phyloP scores from a whole-genome alignment of 2,797 vertebrate genomes.

The Gouania willdenowi region DNA sequence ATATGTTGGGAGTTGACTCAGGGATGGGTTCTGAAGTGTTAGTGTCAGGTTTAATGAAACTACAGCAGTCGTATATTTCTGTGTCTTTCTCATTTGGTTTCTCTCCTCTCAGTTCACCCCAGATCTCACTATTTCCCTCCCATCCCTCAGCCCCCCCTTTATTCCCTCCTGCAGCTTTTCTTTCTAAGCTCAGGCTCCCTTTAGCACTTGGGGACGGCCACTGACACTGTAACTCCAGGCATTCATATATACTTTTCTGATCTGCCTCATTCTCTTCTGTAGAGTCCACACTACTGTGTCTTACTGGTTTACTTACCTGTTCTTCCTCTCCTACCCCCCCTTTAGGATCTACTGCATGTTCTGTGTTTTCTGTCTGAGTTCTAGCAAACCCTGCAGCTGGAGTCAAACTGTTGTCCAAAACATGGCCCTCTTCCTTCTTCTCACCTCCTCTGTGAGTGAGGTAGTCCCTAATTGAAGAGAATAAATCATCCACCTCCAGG shows the following conservation, averaged over 20 bases:
- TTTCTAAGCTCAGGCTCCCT: constrained; percentile 43
- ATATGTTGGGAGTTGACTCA: constrained; percentile 60
- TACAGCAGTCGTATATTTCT: constrained; percentile 36
- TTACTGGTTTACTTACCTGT: constrained; percentile 52
- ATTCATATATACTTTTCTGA: constrained; percentile 80
- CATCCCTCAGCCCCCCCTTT: constrained; percentile 4
- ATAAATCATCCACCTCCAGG: constrained; percentile 88
- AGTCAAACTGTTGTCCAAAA: constrained; percentile 19
- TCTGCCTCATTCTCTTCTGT: constrained; percentile 76
- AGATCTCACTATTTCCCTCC: constrained; percentile 24
- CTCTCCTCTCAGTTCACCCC: constrained; percentile 22
- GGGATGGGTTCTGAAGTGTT: constrained; percentile 68
- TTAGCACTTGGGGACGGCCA: constrained; percentile 57
- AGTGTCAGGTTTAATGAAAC: constrained; percentile 75
- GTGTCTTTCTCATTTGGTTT: constrained; percentile 30
- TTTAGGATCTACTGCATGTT: constrained; percentile 68
- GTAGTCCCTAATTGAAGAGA: constrained; percentile 91
- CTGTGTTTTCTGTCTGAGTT: constrained; percentile 49
- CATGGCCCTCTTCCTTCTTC: constrained; percentile 60
- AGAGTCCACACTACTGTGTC: constrained; percentile 69
- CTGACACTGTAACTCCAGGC: constrained; percentile 75
- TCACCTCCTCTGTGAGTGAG: constrained; percentile 83
- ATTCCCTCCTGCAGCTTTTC: constrained; percentile 46
- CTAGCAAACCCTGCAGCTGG: constrained; percentile 26
- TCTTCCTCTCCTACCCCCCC: constrained; percentile 50